Base-by-base conservation (phyloP, 2,113 vertebrate species). In the Menidia beryllina region DNA sequence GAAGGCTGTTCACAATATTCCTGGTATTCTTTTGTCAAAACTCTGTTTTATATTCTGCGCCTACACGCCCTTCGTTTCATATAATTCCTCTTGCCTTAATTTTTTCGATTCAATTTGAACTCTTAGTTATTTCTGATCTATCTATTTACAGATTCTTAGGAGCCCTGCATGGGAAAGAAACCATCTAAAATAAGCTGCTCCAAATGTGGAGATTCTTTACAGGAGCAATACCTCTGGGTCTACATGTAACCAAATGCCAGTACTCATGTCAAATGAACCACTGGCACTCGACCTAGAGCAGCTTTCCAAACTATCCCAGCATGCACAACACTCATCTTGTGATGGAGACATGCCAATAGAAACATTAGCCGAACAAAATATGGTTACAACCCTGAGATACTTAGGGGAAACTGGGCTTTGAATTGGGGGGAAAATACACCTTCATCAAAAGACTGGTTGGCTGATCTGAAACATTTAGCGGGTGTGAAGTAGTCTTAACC, bases 361-460 rank as follows among this genome's bases (percentile, higher is more conserved):
- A 83, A 89, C 79, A 88, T 88, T 83, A 90, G 82, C 80, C 51
- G 77, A 86, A 86, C 82, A 88, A 85, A 43, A 86, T 86, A 69
- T 63, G 79, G 82, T 79, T 75, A 61, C 75, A 72, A 86, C 72
- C 75, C 72, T 59, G 49, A 81, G 59, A 75, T 62, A 65, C 79
- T 74, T 85, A 79, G 61, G 73, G 64, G 74, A 74, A 81, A 68
- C 43, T 9, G 24, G 57, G 60, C 30, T 48, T 57, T 39, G 24
- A 38, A 59, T 7, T 11, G 41, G 7, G 1, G 26, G 4, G 14
- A 10, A 47, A 53, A 63, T 23, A 30, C 23, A 26, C 6, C 47
- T 68, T 71, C 39, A 43, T 52, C 13, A 13, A 13, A 58, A 64
- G 61, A 81, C 62, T 15, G 62, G 41, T 17, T 70, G 47, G 38